Conservation (phyloP, 2,888 invertebrate genomes). For the Pachydiplax longipennis region DNA sequence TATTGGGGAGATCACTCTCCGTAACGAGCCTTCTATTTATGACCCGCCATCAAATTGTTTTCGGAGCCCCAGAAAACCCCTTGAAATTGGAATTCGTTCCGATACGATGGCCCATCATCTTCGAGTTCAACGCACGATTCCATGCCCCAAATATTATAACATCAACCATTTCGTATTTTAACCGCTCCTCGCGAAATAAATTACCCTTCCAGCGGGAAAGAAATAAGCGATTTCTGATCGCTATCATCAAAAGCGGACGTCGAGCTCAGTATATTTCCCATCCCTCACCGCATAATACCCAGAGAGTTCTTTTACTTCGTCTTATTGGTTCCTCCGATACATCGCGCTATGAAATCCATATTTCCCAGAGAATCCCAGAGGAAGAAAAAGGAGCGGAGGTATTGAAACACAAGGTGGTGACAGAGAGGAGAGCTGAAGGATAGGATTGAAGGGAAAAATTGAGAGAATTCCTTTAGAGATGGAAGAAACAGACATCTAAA, state of each 20-base stretch:
- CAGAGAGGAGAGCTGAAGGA: neutral
- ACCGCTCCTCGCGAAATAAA: no score
- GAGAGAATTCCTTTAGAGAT: neutral
- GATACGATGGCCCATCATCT: neutral
- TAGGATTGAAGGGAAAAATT: neutral
- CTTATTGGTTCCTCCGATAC: neutral
- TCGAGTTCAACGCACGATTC: neutral
- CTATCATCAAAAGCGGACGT: neutral
- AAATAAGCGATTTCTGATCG: neutral
- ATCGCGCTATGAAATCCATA: neutral
- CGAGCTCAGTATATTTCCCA: neutral
- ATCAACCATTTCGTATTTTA: no score
- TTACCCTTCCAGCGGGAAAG: no score
- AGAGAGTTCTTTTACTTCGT: neutral
- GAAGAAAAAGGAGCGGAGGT: neutral
- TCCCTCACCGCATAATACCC: neutral
- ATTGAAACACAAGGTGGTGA: conserved; percentile 15
- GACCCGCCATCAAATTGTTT: neutral
- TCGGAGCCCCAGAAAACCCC: neutral
- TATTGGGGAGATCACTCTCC: neutral
- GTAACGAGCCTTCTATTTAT: neutral
- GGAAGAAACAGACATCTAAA: neutral
- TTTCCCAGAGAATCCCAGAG: neutral
- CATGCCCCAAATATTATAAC: neutral
- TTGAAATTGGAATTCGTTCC: neutral